These are phyloP conservation scores for Ctenopoma kingsleyae DNA, from an alignment of 2,797 vertebrate species.

Conservation along the genomic window DNA sequence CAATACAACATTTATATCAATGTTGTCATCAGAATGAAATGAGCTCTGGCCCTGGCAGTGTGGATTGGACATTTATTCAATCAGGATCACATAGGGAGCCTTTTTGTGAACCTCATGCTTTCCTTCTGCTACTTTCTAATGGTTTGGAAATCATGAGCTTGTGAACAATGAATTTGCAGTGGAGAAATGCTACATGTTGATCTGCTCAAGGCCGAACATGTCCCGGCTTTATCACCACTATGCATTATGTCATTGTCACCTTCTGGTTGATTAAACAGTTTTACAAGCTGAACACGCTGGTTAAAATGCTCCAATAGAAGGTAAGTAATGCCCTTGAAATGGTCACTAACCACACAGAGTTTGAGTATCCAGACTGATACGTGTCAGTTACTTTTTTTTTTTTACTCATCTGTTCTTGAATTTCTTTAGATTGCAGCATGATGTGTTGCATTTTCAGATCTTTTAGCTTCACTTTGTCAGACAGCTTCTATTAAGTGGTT, in stretches of 20 bases:
- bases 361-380: not conserved
- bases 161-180: constrained; percentile 1
- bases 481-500: too few relatives aligned
- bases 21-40: not conserved
- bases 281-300: not conserved
- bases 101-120: not conserved
- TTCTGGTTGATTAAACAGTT: constrained; percentile 18
- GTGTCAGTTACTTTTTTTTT: too few relatives aligned
- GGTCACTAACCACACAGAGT: not conserved
- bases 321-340: not conserved
- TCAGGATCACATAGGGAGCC: not conserved
- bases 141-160: constrained; percentile 10
- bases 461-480: too few relatives aligned
- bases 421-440: too few relatives aligned
- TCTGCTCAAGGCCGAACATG: constrained; percentile 9
- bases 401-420: too few relatives aligned
- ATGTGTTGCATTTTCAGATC: too few relatives aligned
- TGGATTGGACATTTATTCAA: constrained; percentile 5
- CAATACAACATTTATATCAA: constrained; percentile 4
- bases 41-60: not conserved
- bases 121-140: not conserved
- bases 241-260: constrained; percentile 4
- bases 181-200: constrained; percentile 27
- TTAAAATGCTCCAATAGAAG: constrained; percentile 5
- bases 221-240: not conserved